Conservation (phyloP, 2,797 vertebrate species). For the Pseudotriccus pelzelni region DNA sequence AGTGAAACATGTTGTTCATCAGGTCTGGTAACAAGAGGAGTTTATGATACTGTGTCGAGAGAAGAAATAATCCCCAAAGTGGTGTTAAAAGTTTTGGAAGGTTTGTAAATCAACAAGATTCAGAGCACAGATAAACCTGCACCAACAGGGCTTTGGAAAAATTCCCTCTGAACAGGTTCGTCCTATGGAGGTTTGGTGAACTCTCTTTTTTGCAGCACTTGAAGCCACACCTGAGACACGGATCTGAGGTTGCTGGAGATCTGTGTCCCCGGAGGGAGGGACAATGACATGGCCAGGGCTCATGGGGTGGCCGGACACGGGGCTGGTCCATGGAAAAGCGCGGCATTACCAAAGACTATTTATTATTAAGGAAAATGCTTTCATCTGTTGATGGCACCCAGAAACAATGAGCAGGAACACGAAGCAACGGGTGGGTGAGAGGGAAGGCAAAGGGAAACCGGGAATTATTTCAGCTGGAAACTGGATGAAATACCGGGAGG, state of each 20-base stretch:
- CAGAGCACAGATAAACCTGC: neutral
- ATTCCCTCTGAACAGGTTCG: neutral
- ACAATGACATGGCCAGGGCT: neutral
- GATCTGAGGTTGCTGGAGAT: neutral
- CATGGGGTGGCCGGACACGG: neutral
- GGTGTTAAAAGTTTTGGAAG: neutral
- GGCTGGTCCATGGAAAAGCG: neutral
- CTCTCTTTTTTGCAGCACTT: neutral
- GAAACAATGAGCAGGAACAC: slow-evolving; percentile 47
- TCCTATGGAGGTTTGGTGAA: neutral
- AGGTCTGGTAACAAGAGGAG: slow-evolving; percentile 12
- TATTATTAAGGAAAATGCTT: slow-evolving; percentile 43
- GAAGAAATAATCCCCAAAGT: slow-evolving; percentile 11
- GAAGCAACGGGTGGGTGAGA: slow-evolving; percentile 31
- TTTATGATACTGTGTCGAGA: neutral
- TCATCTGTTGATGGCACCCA: slow-evolving; percentile 36
- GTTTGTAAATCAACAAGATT: neutral
- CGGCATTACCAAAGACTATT: neutral
- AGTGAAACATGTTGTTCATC: neutral
- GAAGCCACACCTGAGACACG: neutral
- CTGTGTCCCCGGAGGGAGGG: neutral
- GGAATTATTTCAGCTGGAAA: slow-evolving; percentile 18
- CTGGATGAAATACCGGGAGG: neutral
- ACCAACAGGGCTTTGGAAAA: neutral
- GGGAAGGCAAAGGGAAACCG: neutral